phyloP scores from a whole-genome alignment of 2,888 invertebrate genomes.

The Sinohyriopsis cumingii region DNA sequence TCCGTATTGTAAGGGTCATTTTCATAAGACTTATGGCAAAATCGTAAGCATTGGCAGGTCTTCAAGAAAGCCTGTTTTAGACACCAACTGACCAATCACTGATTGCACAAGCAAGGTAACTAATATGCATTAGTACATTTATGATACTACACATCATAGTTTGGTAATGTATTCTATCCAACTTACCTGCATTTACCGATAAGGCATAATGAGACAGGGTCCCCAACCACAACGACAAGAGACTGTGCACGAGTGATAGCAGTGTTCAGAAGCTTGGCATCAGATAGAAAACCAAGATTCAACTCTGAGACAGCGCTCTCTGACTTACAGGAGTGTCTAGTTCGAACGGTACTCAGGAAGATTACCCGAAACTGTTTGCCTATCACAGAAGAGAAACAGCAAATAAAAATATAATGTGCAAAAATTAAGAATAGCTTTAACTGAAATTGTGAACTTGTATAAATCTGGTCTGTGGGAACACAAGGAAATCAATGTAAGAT shows the following conservation, averaged over 20 bases:
- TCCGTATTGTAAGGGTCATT: no score
- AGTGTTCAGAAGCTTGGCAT: conserved; percentile 86
- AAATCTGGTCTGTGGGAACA: no score
- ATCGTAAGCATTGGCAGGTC: no score
- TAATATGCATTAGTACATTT: no score
- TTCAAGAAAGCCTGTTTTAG: no score
- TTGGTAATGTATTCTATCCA: neutral
- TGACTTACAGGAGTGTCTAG: conserved; percentile 81
- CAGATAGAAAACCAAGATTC: conserved; percentile 86
- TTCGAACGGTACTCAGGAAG: conserved; percentile 85
- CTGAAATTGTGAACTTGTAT: neutral
- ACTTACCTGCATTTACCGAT: conserved; percentile 81
- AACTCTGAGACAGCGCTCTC: conserved; percentile 73
- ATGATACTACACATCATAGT: no score
- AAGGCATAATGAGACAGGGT: conserved; percentile 86
- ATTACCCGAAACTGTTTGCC: conserved; percentile 89
- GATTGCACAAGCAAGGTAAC: no score
- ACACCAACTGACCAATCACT: no score
- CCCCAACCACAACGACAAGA: conserved; percentile 87
- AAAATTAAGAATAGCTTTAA: neutral
- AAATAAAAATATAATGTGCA: neutral
- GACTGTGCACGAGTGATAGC: conserved; percentile 88
- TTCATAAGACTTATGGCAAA: no score
- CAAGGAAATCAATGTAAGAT: no score
- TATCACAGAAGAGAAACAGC: conserved; percentile 50